Base-by-base conservation (phyloP, 2,888 invertebrate genomes). In the Cerastis rubricosa region DNA sequence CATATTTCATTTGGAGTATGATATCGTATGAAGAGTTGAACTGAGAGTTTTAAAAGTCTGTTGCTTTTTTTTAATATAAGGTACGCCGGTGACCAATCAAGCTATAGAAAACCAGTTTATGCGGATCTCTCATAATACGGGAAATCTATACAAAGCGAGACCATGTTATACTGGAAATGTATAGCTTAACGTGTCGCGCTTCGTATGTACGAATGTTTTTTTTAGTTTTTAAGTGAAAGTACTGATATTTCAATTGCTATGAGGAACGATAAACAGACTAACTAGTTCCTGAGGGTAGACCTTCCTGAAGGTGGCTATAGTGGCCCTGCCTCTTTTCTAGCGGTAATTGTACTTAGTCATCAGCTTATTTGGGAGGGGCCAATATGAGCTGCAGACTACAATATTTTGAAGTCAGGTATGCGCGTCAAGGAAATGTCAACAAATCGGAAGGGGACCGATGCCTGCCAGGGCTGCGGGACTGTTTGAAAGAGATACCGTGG, bases 141-240 rank as follows among this genome's bases (percentile, higher is more conserved):
- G 35, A 2, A 35, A 1, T 35, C 35, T 35, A 35, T 35, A 35
- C 35, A 35, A 35, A 35, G 35, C 35, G 35, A 35, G 35, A 35
- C 35, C 3, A 35, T 35, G 35, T 35, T 35, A 35, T 35, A 35
- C 35, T 35, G 35, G 35, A 35, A 1, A 35, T 35, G 35, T 35
- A 35, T 35, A 35, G 35, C 35, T 35, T 35, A 35, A 35, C 2
- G 35, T 35, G 35, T 35, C 35, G 35, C 35, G 35, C 35, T 1
- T 35, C 3, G 35, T 35, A 3, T 35, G 63, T 67, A 29, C 9
- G 29, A 57, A n/a, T 59, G 25, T 70, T 76, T 81, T 81, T 79
- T 47, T 35, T 35, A 35, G 29, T 29, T 67, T 66, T 47, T n/a
- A 77, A 78, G 19, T 11, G 49, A 40, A 79, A 22, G 47, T 43